phyloP scores from a whole-genome alignment of 2,113 vertebrate species.

The Eptesicus fuscus region DNA sequence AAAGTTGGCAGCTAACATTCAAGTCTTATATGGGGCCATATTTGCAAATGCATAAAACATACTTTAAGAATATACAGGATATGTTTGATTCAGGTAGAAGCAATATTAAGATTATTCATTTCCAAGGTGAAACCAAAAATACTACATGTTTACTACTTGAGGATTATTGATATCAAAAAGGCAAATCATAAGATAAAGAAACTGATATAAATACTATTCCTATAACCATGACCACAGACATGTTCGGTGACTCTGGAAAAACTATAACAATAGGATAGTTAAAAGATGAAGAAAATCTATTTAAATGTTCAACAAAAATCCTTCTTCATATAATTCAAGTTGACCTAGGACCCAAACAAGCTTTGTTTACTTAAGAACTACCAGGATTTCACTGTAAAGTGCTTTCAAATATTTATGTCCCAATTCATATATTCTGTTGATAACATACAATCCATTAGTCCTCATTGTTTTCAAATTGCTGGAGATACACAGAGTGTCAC shows the following conservation, averaged over 20 bases:
- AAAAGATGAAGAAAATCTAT: slow-evolving; percentile 27
- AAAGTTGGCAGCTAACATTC: slow-evolving; percentile 32
- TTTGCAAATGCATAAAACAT: not conserved
- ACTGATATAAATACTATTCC: not conserved
- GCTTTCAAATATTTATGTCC: slow-evolving; percentile 29
- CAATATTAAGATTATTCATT: not conserved
- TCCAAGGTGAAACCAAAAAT: not conserved
- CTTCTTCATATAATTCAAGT: slow-evolving; percentile 30
- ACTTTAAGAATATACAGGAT: not conserved
- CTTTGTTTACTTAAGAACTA: not conserved
- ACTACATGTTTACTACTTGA: not conserved
- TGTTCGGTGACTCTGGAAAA: slow-evolving; percentile 8
- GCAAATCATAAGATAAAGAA: not conserved
- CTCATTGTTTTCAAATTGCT: not conserved
- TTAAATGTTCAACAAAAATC: not conserved
- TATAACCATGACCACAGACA: not conserved
- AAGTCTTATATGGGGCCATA: not conserved
- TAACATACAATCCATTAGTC: not conserved
- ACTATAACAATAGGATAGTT: not conserved
- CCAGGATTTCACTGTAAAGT: not conserved
- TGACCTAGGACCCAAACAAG: not conserved
- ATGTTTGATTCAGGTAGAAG: not conserved
- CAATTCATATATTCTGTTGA: not conserved
- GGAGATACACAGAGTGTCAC: not conserved
- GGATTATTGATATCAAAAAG: not conserved